A percentile compares a stretch with the other conserved stretches of the same genome.
These are phyloP conservation scores for Clusia tigrina DNA, from an alignment of 2,888 invertebrate species.

Conservation along the genomic window DNA sequence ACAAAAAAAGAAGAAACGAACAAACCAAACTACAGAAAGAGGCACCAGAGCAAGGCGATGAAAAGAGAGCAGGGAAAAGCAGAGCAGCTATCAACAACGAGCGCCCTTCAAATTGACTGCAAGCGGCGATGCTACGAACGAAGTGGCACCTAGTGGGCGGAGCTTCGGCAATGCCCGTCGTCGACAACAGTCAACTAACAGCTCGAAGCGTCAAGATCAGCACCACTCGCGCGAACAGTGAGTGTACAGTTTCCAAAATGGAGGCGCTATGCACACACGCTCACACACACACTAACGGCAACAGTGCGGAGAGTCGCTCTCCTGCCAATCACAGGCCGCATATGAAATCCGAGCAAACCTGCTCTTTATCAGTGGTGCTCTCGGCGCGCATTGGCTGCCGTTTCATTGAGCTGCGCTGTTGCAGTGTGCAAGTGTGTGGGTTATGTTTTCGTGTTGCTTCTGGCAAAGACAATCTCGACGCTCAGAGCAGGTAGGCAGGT, in stretches of 20 bases:
- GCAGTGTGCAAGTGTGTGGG: too few species aligned
- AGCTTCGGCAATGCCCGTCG: constrained; percentile 38
- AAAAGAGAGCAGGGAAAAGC: neutral
- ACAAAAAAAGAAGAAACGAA: too few species aligned
- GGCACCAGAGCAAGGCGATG: too few species aligned
- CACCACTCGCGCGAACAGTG: constrained; percentile 41
- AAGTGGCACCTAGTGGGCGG: constrained; percentile 37
- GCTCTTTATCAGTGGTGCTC: constrained; percentile 1
- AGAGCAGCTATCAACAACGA: neutral
- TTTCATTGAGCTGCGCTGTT: too few species aligned
- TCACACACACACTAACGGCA: constrained; percentile 9
- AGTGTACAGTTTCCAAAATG: constrained; percentile 60
- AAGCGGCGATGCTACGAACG: neutral
- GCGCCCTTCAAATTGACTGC: too few species aligned
- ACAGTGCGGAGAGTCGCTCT: neutral
- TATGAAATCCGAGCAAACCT: constrained; percentile 28
- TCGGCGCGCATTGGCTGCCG: neutral
- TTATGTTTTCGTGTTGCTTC: too few species aligned
- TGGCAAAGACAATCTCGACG: too few species aligned
- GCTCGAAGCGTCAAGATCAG: constrained; percentile 46
- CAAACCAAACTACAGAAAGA: too few species aligned
- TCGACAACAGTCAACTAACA: constrained; percentile 39
- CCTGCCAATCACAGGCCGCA: constrained; percentile 37
- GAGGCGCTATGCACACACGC: constrained; percentile 45
- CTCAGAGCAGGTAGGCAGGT: too few species aligned